Conservation (phyloP, 30 jellyfish, hydroid and myxozoan genomes). For the Nemopilema nomurai region DNA sequence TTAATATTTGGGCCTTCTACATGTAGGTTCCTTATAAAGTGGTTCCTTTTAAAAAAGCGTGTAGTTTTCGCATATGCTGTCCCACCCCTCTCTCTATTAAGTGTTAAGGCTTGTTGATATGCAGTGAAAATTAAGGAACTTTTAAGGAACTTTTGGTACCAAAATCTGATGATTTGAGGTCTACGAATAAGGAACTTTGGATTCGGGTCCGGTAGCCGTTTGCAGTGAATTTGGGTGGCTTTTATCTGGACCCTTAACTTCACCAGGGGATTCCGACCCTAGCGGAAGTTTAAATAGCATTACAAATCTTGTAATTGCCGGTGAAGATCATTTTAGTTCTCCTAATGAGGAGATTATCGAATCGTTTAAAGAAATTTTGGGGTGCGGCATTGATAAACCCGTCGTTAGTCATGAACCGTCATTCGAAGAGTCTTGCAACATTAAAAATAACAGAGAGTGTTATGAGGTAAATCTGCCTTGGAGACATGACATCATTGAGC, state of each 20-base stretch:
- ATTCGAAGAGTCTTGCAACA: conserved; percentile 15
- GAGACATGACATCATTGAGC: conserved; percentile 20
- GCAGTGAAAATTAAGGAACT: too few species aligned
- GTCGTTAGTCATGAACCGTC: conserved; percentile 2
- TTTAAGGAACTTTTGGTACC: too few species aligned
- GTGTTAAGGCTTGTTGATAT: too few species aligned
- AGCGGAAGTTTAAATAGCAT: conserved; percentile 3
- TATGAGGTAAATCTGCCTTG: conserved; percentile 18
- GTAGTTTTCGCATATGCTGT: too few species aligned
- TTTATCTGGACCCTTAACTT: conserved; percentile 3
- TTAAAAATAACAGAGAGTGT: conserved; percentile 19
- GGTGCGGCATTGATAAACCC: conserved; percentile 7
- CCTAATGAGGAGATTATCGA: conserved; percentile 35
- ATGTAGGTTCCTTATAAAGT: too few species aligned
- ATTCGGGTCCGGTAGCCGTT: conserved; percentile 17
- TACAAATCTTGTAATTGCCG: conserved; percentile 27
- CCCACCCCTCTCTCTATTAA: too few species aligned
- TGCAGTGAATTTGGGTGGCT: conserved; percentile 21
- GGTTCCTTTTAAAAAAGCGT: too few species aligned
- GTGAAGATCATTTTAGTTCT: conserved; percentile 6
- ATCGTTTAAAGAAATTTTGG: conserved; percentile 25
- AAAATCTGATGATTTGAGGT: too few species aligned
- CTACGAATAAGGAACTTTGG: too few species aligned
- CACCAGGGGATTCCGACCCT: conserved; percentile 20
- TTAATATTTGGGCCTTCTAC: too few species aligned